Percentiles rank a stretch among this genome's conserved stretches.
phyloP scores from a whole-genome alignment of 2,797 vertebrate species.

The Onychomys torridus region DNA sequence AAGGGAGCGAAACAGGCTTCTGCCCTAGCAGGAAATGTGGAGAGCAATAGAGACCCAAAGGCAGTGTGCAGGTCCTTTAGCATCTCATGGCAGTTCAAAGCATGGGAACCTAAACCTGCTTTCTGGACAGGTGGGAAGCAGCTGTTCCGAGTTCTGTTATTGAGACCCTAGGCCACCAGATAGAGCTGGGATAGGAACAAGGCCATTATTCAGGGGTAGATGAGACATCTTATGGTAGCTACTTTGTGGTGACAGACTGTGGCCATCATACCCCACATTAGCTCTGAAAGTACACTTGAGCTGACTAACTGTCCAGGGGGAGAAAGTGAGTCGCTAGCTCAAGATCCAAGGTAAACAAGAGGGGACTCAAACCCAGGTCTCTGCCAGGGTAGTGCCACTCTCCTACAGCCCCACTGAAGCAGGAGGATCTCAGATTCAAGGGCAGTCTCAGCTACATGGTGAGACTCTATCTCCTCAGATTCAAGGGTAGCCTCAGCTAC shows the following conservation, averaged over 20 bases:
- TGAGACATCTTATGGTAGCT: neutral
- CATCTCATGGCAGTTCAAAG: neutral
- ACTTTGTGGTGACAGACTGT: neutral
- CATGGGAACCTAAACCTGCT: neutral
- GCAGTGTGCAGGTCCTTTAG: neutral
- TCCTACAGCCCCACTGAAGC: no score
- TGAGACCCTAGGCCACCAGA: neutral
- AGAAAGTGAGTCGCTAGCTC: neutral
- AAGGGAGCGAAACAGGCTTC: neutral
- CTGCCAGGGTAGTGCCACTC: no score
- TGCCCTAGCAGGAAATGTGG: neutral
- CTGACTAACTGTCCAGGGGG: neutral
- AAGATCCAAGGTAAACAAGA: neutral
- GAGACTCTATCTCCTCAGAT: neutral
- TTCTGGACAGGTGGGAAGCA: neutral
- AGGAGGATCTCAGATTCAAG: neutral
- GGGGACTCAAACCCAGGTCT: neutral
- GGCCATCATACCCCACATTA: fast-evolving
- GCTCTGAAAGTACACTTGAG: neutral
- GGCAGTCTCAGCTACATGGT: neutral
- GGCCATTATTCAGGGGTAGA: neutral
- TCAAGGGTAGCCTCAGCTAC: no score
- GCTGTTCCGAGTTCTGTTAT: neutral
- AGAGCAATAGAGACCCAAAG: no score
- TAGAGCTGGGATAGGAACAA: neutral